Base-by-base conservation (phyloP, 1,140 invertebrate species). In the Ostrea denselamellosa region DNA sequence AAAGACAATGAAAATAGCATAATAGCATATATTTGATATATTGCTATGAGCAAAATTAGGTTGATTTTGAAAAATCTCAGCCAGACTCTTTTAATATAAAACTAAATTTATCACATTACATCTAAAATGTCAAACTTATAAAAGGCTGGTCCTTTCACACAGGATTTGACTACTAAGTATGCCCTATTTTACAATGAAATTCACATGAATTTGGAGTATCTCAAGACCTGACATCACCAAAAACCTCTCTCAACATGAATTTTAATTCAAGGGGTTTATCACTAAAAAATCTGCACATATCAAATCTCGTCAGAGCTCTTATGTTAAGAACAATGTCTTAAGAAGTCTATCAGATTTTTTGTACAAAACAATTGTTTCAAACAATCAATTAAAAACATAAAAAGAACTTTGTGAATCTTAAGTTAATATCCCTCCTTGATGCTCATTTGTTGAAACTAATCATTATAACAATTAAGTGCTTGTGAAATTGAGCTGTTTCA, bases 151-250 rank as follows among this genome's bases (percentile, higher is more conserved):
- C 8, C 68, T 77, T 77, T 12, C 68, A 77, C 25, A 77, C 68
- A 77, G 68, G 68, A 77, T 77, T 25, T 77, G 28, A 77, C 22
- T 77, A 77, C 68, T 77, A 77, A 77, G 68, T 77, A 44, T 77
- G 68, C 22, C 68, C 68, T 34, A 77, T 77, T 77, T 77, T 77
- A 77, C 68, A 77, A 77, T 77, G 68, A 77, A 77, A 77, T 77
- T 77, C 68, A 77, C 68, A 77, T 77, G 68, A 25, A 34, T 77
- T 77, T 77, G 25, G 28, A 77, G 68, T 77, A 77, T 77, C 68
- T 17, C 25, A 17, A 28, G 68, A 77, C 68, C 28, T 77, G 68
- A 34, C 68, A 77, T 77, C 68, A 25, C 22, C 68, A 25, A 77
- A 77, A 77, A 22, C 68, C 68, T 77, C 68, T 77, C 68, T 77